phyloP scores from a whole-genome alignment of 2,113 vertebrate genomes.

The Coryphaenoides rupestris region DNA sequence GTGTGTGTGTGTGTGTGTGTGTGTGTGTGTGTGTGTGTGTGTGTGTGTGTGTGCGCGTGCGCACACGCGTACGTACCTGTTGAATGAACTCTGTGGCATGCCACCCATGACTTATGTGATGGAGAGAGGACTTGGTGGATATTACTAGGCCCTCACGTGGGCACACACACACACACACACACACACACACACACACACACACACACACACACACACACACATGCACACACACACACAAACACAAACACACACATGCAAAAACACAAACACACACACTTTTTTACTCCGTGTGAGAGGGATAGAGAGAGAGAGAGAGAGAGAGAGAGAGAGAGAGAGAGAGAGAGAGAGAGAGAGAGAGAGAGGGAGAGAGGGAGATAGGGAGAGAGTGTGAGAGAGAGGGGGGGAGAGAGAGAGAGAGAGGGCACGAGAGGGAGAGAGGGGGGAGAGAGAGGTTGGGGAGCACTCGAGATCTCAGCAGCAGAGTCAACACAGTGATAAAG shows the following conservation, averaged over 20 bases:
- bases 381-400: too few relatives aligned
- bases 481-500: conserved; percentile 64
- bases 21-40: conserved; percentile 30
- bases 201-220: conserved; percentile 50
- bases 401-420: conserved; percentile 46
- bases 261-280: too few relatives aligned
- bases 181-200: conserved; percentile 36
- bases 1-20: neutral
- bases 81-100: conserved; percentile 36
- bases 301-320: too few relatives aligned
- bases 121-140: conserved; percentile 45
- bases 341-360: conserved; percentile 41
- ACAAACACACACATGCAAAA: too few relatives aligned
- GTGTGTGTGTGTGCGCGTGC: neutral
- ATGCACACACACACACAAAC: conserved; percentile 37
- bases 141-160: conserved; percentile 48
- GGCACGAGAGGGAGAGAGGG: conserved; percentile 40
- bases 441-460: conserved; percentile 54
- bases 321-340: conserved; percentile 46
- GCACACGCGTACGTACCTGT: conserved; percentile 23
- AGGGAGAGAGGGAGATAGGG: too few relatives aligned
- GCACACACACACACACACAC: conserved; percentile 9
- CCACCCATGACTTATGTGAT: conserved; percentile 33
- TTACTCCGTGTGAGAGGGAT: too few relatives aligned
- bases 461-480: conserved; percentile 59